These are phyloP conservation scores for Cryptosula pallasiana DNA, from an alignment of 2,888 invertebrate species.

Conservation along the genomic window DNA sequence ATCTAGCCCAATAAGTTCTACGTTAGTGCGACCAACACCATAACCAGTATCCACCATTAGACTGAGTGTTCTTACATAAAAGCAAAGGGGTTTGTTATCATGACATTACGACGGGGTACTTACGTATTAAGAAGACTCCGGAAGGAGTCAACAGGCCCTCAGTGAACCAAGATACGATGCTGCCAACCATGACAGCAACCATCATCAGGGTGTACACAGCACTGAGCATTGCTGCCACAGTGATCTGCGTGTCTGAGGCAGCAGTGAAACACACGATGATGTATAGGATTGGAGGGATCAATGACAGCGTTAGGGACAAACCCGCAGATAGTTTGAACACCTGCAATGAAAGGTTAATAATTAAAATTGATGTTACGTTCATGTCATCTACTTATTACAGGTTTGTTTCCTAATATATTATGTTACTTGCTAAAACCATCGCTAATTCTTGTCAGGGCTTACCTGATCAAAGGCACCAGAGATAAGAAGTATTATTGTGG, in stretches of 20 bases:
- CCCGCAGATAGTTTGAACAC: conserved; percentile 77
- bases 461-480: conserved; percentile 51
- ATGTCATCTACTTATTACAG: too few species aligned
- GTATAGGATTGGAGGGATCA: conserved; percentile 32
- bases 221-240: conserved; percentile 34
- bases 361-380: too few species aligned
- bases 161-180: conserved; percentile 32
- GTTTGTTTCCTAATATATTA: too few species aligned
- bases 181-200: conserved; percentile 38
- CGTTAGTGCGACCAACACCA: too few species aligned
- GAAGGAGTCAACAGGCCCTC: conserved; percentile 34
- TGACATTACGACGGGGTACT: too few species aligned
- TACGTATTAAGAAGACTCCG: conserved; percentile 33
- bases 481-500: conserved; percentile 37
- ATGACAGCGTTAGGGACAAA: conserved; percentile 62
- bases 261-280: conserved; percentile 34
- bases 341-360: too few species aligned
- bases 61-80: too few species aligned
- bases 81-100: too few species aligned
- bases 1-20: too few species aligned
- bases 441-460: too few species aligned
- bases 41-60: too few species aligned
- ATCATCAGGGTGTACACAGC: conserved; percentile 36
- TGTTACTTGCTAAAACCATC: too few species aligned
- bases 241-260: conserved; percentile 69